These are phyloP conservation scores for Drosophila tripunctata DNA, from an alignment of 2,888 invertebrate species.

Conservation along the genomic window DNA sequence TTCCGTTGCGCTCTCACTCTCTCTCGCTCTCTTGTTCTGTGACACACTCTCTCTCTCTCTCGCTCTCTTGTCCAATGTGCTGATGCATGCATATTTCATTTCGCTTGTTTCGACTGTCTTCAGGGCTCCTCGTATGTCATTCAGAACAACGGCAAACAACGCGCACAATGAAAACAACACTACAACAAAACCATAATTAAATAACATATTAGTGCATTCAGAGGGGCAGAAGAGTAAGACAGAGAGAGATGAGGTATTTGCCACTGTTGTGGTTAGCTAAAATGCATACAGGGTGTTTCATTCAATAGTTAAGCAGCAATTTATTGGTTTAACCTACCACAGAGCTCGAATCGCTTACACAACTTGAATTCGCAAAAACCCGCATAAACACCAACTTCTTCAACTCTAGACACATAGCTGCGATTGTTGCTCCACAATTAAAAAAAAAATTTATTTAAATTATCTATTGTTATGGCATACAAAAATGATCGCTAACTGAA, in stretches of 20 bases:
- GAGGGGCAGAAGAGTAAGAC: not conserved
- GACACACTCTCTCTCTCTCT: not conserved
- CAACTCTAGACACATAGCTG: not conserved
- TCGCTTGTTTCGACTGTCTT: conserved; percentile 32
- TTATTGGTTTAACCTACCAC: no score
- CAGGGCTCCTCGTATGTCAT: conserved; percentile 64
- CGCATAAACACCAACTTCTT: conserved; percentile 41
- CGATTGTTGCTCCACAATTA: conserved; percentile 33
- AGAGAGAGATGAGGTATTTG: not conserved
- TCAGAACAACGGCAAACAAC: conserved; percentile 43
- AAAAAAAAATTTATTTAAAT: conserved; percentile 13
- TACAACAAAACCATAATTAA: conserved; percentile 33
- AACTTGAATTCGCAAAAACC: conserved; percentile 38
- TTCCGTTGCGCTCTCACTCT: conserved; percentile 10
- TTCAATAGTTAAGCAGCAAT: not conserved
- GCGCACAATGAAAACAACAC: conserved; percentile 49
- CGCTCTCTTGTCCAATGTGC: conserved; percentile 30
- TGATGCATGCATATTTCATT: conserved; percentile 53
- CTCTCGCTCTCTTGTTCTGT: not conserved
- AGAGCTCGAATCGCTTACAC: conserved; percentile 22
- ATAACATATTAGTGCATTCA: conserved; percentile 27
- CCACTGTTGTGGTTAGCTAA: conserved; percentile 17
- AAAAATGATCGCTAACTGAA: not conserved
- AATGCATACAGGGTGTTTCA: conserved; percentile 22
- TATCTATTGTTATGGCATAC: not conserved